Evolutionary conservation across 2,797 vertebrate species (phyloP).

Genomic region (Clarias pachynema): DNA sequence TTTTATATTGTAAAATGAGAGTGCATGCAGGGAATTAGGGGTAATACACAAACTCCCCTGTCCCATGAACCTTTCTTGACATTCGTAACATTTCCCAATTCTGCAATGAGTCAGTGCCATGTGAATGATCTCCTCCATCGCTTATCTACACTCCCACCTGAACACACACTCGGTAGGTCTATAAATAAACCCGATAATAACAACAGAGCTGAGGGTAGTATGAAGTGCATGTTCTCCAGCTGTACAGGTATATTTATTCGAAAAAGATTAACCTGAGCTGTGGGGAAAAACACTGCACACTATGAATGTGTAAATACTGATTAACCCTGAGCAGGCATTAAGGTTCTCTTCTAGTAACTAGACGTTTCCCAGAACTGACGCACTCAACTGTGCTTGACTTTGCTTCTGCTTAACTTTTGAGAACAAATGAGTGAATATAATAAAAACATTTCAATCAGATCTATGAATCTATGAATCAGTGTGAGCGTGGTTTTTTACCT

Average conservation of each 20-base stretch:
- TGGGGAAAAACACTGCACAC: background rate
- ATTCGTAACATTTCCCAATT: background rate
- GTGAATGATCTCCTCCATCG: background rate
- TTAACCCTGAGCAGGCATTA: background rate
- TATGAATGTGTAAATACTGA: background rate
- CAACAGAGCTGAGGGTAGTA: background rate
- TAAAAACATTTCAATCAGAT: background rate
- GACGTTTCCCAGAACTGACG: background rate
- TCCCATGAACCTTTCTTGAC: background rate
- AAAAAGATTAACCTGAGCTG: background rate
- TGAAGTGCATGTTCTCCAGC: background rate
- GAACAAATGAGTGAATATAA: background rate
- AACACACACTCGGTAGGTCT: background rate
- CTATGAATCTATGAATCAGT: background rate
- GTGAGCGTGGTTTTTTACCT: constrained; percentile 71
- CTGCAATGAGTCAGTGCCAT: background rate
- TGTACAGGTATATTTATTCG: background rate
- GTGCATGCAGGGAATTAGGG: background rate
- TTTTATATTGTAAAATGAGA: background rate
- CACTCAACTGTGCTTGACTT: background rate
- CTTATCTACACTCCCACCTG: background rate
- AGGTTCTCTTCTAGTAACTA: background rate
- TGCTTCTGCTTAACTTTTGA: background rate
- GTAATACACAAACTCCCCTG: background rate
- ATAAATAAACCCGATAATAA: background rate